Percentiles rank a stretch among this genome's conserved stretches.
Evolutionary conservation across 2,888 invertebrate genomes (phyloP).

Genomic region (Hemicrepidius hirtus): DNA sequence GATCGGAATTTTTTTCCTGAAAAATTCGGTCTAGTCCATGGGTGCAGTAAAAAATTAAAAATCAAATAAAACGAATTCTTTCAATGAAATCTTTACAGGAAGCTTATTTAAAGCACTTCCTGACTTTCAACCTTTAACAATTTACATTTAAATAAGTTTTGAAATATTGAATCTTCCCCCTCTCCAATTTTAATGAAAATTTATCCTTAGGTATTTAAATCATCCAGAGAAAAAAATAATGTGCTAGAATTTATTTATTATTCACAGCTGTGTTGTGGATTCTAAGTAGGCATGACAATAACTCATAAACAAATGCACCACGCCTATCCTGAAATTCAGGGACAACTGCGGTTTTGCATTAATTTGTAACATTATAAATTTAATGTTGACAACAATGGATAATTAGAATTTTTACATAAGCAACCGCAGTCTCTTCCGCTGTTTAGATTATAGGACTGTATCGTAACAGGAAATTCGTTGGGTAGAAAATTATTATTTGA

Average conservation of each 20-base stretch:
- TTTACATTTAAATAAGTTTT: background rate
- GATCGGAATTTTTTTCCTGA: too few species aligned
- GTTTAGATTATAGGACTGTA: too few species aligned
- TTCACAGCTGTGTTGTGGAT: slow-evolving; percentile 4
- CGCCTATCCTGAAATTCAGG: slow-evolving; percentile 14
- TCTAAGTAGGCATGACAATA: slow-evolving; percentile 6
- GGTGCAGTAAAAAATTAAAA: too few species aligned
- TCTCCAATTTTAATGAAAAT: slow-evolving; percentile 1
- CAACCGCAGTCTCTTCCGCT: too few species aligned
- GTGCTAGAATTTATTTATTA: background rate
- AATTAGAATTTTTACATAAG: too few species aligned
- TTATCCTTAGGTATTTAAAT: background rate
- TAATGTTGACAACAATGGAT: too few species aligned
- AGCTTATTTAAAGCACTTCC: slow-evolving; percentile 2
- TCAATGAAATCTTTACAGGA: background rate
- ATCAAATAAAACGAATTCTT: background rate
- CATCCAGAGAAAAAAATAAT: slow-evolving; percentile 1
- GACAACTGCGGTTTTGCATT: slow-evolving; percentile 1
- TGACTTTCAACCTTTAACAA: background rate
- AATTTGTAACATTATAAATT: too few species aligned
- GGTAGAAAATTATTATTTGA: too few species aligned
- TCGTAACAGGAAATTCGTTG: too few species aligned
- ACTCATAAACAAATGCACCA: slow-evolving; percentile 7
- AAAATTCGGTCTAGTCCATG: too few species aligned
- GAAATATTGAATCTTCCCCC: slow-evolving; percentile 1